Percentiles rank a stretch among this genome's conserved stretches.
Conservation (phyloP, 2,113 vertebrate species). For the Xiphophorus hellerii region DNA sequence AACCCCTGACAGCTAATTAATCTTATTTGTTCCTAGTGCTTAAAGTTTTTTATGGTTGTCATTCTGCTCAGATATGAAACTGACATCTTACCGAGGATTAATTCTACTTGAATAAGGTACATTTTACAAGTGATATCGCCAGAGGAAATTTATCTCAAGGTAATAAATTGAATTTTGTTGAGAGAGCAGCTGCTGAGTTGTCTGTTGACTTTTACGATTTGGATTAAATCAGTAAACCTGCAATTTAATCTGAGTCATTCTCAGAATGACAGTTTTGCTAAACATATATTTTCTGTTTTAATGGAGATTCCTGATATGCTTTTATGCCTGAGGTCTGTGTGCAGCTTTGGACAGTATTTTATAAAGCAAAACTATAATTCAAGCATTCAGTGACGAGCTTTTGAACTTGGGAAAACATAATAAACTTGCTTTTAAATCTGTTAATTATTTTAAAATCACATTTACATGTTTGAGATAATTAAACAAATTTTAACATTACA, state of each 20-base stretch:
- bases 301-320: not conserved
- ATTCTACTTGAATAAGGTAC: not conserved
- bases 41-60: not conserved
- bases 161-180: constrained; percentile 33
- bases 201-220: constrained; percentile 35
- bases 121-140: not conserved
- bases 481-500: not conserved
- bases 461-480: not conserved
- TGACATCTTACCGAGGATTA: not conserved
- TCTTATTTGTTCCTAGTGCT: constrained; percentile 9
- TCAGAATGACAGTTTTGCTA: not conserved
- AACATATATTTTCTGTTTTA: not conserved
- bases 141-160: not conserved
- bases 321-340: not conserved
- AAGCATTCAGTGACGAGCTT: not conserved
- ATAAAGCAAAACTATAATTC: not conserved
- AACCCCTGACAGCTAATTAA: constrained; percentile 31
- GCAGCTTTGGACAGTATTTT: not conserved
- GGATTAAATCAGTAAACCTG: constrained; percentile 37
- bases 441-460: not conserved
- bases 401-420: not conserved
- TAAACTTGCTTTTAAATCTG: not conserved
- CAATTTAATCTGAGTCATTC: constrained; percentile 40
- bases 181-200: constrained; percentile 33
- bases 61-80: constrained; percentile 15